A percentile compares a stretch with the other conserved stretches of the same genome.
Conservation (phyloP, 2,888 invertebrate species). For the Pachliopta kotzebuea region DNA sequence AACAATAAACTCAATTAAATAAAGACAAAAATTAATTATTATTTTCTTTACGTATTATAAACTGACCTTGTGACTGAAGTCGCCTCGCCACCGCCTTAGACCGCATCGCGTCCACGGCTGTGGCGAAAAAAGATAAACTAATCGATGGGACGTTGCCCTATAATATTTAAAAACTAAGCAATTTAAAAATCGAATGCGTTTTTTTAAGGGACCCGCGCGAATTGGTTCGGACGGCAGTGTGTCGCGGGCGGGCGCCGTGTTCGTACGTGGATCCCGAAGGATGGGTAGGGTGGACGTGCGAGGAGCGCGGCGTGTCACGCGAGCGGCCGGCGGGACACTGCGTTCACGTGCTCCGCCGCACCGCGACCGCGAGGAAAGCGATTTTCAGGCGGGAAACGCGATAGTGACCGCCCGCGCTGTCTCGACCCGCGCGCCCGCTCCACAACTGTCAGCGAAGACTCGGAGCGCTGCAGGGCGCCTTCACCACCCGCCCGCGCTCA, state of each 20-base stretch:
- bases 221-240: conserved; percentile 51
- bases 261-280: conserved; percentile 55
- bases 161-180: conserved; percentile 52
- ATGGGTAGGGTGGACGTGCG: conserved; percentile 48
- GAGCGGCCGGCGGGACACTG: conserved; percentile 79
- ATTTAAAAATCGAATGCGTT: conserved; percentile 47
- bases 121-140: conserved; percentile 52
- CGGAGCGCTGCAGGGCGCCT: conserved; percentile 39
- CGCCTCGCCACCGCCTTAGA: conserved; percentile 86
- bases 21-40: background rate
- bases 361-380: conserved; percentile 74
- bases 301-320: conserved; percentile 72
- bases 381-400: conserved; percentile 77
- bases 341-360: conserved; percentile 68
- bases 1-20: background rate
- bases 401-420: conserved; percentile 72
- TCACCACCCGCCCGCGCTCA: conserved; percentile 36
- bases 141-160: conserved; percentile 54
- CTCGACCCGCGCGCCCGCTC: conserved; percentile 63
- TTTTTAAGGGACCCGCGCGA: conserved; percentile 44
- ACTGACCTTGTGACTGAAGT: conserved; percentile 84
- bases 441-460: conserved; percentile 59
- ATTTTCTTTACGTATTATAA: conserved; percentile 2
- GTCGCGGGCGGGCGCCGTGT: conserved; percentile 61
- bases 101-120: conserved; percentile 80